Evolutionary conservation across 2,797 vertebrate genomes (phyloP), one percentile per base, ranked within the genome.

Genomic region (Leptodactylus fallax): DNA sequence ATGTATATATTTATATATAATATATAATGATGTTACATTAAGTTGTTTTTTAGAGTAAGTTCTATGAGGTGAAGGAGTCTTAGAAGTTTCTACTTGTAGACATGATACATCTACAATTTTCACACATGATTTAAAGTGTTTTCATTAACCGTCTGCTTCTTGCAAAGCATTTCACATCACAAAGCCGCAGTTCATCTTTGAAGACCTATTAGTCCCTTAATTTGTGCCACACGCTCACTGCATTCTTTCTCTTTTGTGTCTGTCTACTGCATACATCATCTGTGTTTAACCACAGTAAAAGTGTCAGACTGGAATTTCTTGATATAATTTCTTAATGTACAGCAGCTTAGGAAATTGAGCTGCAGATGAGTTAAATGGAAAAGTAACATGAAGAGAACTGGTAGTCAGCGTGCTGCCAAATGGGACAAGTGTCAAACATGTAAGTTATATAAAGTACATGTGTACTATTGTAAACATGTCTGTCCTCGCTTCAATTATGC

Each of bases 301-400:
- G 61, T 60, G 74, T 81, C 82, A 85, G 55, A n/a, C 36, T 79
- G 82, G 82, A 85, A 88, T 88, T 67, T 71, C 76, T 61, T 80
- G 12, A 61, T 85, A 81, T 85, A 36, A 88, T 74, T 14, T 88
- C 61, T 88, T 87, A 79, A 88, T 79, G 63, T 79, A 47, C 81
- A 69, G 60, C 45, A 58, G 72, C 86, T 83, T 87, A 12, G 77
- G 77, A 87, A 83, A 87, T 49, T 83, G 79, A 78, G 81, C 86
- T 83, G 72, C 49, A 61, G 83, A 87, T 69, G 53, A 79, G 80
- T 83, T 49, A n/a, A 60, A 79, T 69, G n/a, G 61, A 78, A 79
- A 58, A 51, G 27, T 25, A 53, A 85, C 81, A 49, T 63, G 45
- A 47, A 71, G 63, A 58, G 63, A 74, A 17, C 23, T 47, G n/a